Evolutionary conservation across 2,797 vertebrate species (phyloP).

Genomic region (Selene dorsalis): DNA sequence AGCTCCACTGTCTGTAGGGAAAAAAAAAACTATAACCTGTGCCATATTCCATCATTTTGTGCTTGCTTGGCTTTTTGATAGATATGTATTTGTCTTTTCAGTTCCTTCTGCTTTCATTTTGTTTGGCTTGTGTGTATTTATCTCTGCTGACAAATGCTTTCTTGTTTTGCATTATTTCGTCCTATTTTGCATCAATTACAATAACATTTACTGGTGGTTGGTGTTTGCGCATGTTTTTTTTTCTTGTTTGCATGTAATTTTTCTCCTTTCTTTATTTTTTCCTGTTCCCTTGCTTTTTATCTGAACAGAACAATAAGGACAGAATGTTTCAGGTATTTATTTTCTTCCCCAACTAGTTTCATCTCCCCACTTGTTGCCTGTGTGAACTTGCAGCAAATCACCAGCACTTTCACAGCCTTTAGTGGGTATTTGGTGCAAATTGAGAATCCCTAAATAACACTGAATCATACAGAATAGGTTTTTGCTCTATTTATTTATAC

Average conservation of each 20-base stretch:
- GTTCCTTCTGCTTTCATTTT: neutral
- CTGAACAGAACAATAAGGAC: constrained; percentile 89
- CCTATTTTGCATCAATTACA: constrained; percentile 5
- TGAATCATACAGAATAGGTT: constrained; percentile 6
- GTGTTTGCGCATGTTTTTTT: constrained; percentile 28
- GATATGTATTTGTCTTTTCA: neutral
- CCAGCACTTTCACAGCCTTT: constrained; percentile 4
- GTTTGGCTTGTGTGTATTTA: constrained; percentile 10
- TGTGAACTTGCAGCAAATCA: constrained; percentile 28
- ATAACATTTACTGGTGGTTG: constrained; percentile 24
- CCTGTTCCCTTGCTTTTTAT: constrained; percentile 48
- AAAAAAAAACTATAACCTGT: neutral
- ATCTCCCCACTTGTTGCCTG: neutral
- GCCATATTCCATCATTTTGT: constrained; percentile 2
- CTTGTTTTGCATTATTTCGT: neutral
- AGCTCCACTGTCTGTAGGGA: neutral
- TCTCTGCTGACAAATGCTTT: neutral
- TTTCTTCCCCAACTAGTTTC: constrained; percentile 46
- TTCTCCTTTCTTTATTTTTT: constrained; percentile 59
- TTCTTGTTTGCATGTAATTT: constrained; percentile 53
- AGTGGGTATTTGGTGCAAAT: constrained; percentile 19
- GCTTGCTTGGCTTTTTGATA: neutral
- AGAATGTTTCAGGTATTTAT: constrained; percentile 92
- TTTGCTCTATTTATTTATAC: neutral
- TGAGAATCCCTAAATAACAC: constrained; percentile 28